Base-by-base conservation (phyloP, 2,113 vertebrate genomes). In the Urocolius indicus region DNA sequence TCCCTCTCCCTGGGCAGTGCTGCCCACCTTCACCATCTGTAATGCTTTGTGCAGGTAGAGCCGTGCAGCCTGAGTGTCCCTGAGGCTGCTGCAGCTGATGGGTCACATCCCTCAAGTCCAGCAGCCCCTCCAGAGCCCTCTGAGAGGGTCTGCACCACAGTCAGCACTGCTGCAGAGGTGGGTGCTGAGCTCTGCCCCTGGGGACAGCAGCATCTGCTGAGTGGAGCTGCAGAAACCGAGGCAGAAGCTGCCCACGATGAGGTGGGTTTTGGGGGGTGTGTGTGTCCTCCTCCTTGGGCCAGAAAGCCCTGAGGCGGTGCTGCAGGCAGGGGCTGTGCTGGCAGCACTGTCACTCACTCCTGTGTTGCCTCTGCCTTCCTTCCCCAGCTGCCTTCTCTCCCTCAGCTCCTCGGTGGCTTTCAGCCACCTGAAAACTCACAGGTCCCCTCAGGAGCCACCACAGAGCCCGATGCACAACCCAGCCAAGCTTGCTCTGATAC, bases 61-160 rank as follows among this genome's bases (percentile, higher is more conserved):
- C 77, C 11, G 0, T 8, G 38, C 77, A 16, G 63, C 52, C 75
- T 17, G 0, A 16, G 8, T 1, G 32, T 63, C 77, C 69, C 87
- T 13, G 0, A 8, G 66, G 95, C 92, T 48, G 89, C 15, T 1
- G 5, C 2, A 0, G 4, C 5, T 1, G 48, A 1, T 0, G 38
- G 30, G 20, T 55, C 90, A 2, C 43, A 0, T 16, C 77, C 81
- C n/a, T 46, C 0, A 1, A 8, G 48, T 46, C 38, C 55, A 0
- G 4, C 58, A 59, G 61, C 55, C 21, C 29, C 83, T 32, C 32
- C 7, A 0, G 86, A 80, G 8, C 80, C 76, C 10, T 16, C 63
- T 1, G 3, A 3, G 92, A 4, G 9, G 45, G 69, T 41, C 0
- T 1, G 4, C 0, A 3, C 3, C 0, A 34, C 2, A 0, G 6